Evolutionary conservation across 1,140 invertebrate species (phyloP).

Genomic region (Platyscapa corneri): DNA sequence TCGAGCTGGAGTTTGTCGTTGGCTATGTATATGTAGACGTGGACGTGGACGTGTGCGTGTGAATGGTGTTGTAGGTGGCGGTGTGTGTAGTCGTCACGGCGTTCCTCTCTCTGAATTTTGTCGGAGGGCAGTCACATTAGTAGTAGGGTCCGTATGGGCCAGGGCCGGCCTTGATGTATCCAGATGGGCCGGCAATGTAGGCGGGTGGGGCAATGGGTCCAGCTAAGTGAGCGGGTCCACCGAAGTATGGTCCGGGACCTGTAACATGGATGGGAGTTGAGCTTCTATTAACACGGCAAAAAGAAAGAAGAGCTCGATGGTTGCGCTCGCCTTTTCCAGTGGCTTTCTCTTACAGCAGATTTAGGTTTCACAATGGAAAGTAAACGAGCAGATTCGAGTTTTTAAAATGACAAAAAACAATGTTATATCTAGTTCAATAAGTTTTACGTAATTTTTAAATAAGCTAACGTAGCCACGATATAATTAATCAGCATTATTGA

Average conservation of each 20-base stretch:
- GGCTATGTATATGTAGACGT: background rate
- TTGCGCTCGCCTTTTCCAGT: too few species aligned
- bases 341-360: too few species aligned
- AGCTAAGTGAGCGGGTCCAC: constrained; percentile 67
- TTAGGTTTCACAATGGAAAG: too few species aligned
- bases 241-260: constrained; percentile 62
- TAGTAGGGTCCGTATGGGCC: constrained; percentile 54
- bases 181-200: constrained; percentile 70
- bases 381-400: too few species aligned
- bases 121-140: background rate
- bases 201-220: constrained; percentile 68
- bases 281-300: background rate
- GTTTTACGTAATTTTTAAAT: background rate
- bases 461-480: background rate
- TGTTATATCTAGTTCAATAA: background rate
- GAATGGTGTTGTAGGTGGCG: background rate
- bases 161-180: constrained; percentile 65
- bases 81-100: background rate
- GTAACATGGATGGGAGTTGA: background rate
- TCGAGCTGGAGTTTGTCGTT: background rate
- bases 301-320: background rate
- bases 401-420: too few species aligned
- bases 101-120: background rate
- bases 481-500: background rate
- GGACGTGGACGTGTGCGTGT: background rate